phyloP scores from a whole-genome alignment of 2,888 invertebrate genomes.

The Platycnemis pennipes region DNA sequence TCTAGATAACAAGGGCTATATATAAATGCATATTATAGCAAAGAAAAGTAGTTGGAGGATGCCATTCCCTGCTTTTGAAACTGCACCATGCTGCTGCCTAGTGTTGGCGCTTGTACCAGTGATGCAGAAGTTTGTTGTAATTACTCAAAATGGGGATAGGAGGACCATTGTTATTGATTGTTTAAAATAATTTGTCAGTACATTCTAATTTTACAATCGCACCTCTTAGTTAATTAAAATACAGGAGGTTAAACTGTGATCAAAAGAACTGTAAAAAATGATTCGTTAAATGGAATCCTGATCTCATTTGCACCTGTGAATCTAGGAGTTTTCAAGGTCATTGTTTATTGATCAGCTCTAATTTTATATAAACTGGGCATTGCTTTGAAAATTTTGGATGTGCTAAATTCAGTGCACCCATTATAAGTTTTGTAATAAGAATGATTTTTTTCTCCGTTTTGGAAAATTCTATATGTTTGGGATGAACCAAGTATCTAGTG shows the following conservation, averaged over 20 bases:
- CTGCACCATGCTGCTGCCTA: constrained; percentile 35
- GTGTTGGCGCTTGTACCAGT: constrained; percentile 40
- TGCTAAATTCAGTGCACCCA: not conserved
- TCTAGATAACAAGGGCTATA: not conserved
- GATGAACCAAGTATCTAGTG: not conserved
- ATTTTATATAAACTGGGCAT: not conserved
- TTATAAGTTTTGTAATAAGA: not conserved
- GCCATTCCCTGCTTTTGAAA: not conserved
- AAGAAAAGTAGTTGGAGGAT: constrained; percentile 30
- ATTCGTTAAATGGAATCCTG: constrained; percentile 26
- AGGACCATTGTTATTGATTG: constrained; percentile 11
- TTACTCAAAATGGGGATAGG: not conserved
- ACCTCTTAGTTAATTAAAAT: constrained; percentile 37
- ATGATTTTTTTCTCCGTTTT: not conserved
- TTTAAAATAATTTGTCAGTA: constrained; percentile 19
- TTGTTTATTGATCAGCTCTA: not conserved
- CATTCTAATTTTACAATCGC: constrained; percentile 39
- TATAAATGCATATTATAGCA: not conserved
- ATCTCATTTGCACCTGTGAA: constrained; percentile 41
- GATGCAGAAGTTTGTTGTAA: constrained; percentile 8
- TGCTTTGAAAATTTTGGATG: not conserved
- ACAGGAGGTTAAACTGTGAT: constrained; percentile 57
- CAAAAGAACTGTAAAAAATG: not conserved
- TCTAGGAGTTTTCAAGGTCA: not conserved
- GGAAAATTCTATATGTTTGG: not conserved